Percentiles rank a stretch among this genome's conserved stretches.
phyloP scores from a whole-genome alignment of 2,888 invertebrate species.

The Allygus modestus region DNA sequence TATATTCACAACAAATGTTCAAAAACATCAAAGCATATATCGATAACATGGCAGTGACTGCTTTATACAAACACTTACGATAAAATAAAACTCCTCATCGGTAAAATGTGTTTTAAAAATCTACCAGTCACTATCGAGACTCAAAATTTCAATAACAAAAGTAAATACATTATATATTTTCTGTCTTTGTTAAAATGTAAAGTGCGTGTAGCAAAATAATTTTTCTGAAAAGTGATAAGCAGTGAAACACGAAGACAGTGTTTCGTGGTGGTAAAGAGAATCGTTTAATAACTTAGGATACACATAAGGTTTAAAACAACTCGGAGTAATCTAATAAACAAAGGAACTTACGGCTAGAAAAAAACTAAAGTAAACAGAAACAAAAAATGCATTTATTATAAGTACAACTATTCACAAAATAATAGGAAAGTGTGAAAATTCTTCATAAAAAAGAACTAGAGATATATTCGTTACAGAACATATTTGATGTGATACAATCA shows the following conservation, averaged over 20 bases:
- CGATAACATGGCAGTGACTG: conserved; percentile 39
- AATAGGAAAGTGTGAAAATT: background rate
- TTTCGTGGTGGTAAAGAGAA: no score
- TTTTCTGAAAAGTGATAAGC: background rate
- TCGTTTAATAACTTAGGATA: no score
- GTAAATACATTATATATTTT: no score
- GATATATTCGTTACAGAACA: background rate
- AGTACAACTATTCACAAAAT: background rate
- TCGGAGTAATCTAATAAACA: no score
- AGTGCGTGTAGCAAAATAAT: background rate
- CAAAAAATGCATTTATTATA: background rate
- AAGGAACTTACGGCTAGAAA: no score
- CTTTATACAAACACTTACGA: conserved; percentile 28
- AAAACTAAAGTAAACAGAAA: no score
- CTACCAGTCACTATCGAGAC: background rate
- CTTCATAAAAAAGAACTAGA: background rate
- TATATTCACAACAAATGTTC: conserved; percentile 13
- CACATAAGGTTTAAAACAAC: no score
- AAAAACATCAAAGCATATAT: conserved; percentile 42
- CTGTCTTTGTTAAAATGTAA: background rate
- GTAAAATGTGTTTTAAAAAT: background rate
- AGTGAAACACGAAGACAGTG: no score
- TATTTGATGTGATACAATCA: background rate
- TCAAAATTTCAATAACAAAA: conserved; percentile 10
- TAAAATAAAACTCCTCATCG: background rate